Evolutionary conservation across 2,113 vertebrate genomes (phyloP), one percentile per base, ranked within the genome.

Genomic region (Meleagris gallopavo): DNA sequence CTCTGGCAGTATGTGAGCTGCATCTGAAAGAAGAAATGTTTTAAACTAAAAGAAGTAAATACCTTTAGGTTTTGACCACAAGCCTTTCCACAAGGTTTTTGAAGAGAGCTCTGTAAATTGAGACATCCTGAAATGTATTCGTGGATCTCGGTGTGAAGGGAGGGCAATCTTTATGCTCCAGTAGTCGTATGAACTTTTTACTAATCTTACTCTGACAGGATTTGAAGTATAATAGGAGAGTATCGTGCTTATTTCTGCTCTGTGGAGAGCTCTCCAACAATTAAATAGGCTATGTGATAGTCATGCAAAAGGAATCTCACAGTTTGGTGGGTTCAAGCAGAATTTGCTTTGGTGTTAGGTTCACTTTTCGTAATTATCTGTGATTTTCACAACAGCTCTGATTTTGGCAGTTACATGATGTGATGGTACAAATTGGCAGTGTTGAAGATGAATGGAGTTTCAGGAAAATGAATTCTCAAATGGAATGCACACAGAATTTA

Each of bases 11-110:
- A 54, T 88, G 92, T 96, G 90, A 88, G 90, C 80, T 93, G 88
- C 61, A 72, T 86, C 74, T 91, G 79, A 79, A 92, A 86, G 78
- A 84, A 82, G 81, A 96, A 94, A 70, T 77, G 54, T 86, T 95
- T 95, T 77, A 97, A 86, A 84, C 48, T 80, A 30, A 94, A 62
- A 93, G 57, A 62, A 86, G 86, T 95, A 90, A 93, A 95, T 94
- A 95, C 65, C 72, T 72, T 78, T 62, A 62, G 50, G 12, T 90
- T 95, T 95, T 96, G 95, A 83, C 93, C 93, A 88, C n/a, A 70
- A n/a, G 43, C 52, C 70, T 86, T 93, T 96, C 67, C 41, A 77
- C 46, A 69, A 36, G 6, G 14, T 75, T 88, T 92, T 83, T 57
- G 71, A 79, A 94, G 74, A 70, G 36, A 72, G 8, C 27, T 82